phyloP scores from a whole-genome alignment of 2,113 vertebrate genomes.

The Vulpes ferrilata region DNA sequence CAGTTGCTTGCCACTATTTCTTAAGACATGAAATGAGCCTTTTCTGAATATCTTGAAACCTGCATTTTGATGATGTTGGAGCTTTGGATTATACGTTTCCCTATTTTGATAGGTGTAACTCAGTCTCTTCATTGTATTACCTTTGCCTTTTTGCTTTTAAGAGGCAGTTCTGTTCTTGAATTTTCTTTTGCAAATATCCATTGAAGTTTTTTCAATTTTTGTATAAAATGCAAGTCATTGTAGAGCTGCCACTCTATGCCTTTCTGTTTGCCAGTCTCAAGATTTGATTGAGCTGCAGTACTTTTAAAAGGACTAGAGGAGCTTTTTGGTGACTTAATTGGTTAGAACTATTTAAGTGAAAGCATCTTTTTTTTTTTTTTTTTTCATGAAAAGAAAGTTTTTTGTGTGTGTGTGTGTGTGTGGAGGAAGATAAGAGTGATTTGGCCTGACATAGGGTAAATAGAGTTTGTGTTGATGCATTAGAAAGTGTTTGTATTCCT shows the following conservation, averaged over 20 bases:
- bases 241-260: constrained; percentile 67
- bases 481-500: constrained; percentile 47
- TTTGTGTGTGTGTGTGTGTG: background rate
- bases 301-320: constrained; percentile 56
- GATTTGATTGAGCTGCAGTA: constrained; percentile 67
- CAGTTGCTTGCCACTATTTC: constrained; percentile 72
- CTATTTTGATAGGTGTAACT: constrained; percentile 26
- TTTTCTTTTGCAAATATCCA: constrained; percentile 5
- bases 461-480: constrained; percentile 56
- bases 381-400: background rate
- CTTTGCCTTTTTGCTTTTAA: constrained; percentile 42
- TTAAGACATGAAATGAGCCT: constrained; percentile 73
- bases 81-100: constrained; percentile 27
- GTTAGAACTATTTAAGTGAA: constrained; percentile 66
- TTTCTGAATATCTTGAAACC: constrained; percentile 67
- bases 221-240: constrained; percentile 85
- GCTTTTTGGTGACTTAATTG: constrained; percentile 65
- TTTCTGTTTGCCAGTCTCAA: constrained; percentile 72
- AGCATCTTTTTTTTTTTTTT: background rate
- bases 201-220: constrained; percentile 67
- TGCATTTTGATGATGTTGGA: constrained; percentile 62
- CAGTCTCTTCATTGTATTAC: background rate
- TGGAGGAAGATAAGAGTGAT: constrained; percentile 49
- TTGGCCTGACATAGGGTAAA: constrained; percentile 53
- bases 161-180: background rate